Base-by-base conservation (phyloP, 2,888 invertebrate species). In the Ectobius pallidus region DNA sequence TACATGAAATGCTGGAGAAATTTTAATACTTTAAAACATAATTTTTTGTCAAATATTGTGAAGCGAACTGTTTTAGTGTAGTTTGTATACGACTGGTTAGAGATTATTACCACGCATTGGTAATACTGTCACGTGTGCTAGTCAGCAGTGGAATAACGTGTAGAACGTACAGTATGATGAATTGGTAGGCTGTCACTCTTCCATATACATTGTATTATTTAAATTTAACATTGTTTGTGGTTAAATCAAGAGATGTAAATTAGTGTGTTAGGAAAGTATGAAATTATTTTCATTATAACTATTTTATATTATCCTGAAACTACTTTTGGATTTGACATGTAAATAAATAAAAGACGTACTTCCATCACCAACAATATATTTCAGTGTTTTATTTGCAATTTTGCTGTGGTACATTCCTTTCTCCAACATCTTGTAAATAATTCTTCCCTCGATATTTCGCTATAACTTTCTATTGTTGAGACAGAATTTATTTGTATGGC, bases 1-100 rank as follows among this genome's bases (percentile, higher is more conserved):
- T n/a, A 58, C n/a, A 30, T 58, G 7, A 58, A 58, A 58, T 58
- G 58, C 58, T 58, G 58, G 58, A 58, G 58, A 58, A 58, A 58
- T 58, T 32, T n/a, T 58, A 16, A 2, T 52, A 11, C 52, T 58
- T n/a, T 58, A 30, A 58, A 58, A 58, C n/a, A n/a, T 58, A 2
- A 58, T 58, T 58, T 58, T 58, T 46, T 58, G 18, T n/a, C 27
- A 22, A 30, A 58, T 14, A 30, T n/a, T 58, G 58, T 30, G 25
- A 58, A 58, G 25, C 6, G 30, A 58, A 6, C 20, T 11, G 9
- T 27, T 55, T 46, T n/a, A 22, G 27, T 55, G n/a, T 30, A 58
- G 27, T 58, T n/a, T 58, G 32, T 58, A 25, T 32, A 25, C 11
- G 52, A 30, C n/a, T 9, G 58, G 18, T n/a, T n/a, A 16, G 58